Percentiles rank a stretch among this genome's conserved stretches.
Evolutionary conservation across 2,888 invertebrate genomes (phyloP).

Genomic region (Nudaria mundana): DNA sequence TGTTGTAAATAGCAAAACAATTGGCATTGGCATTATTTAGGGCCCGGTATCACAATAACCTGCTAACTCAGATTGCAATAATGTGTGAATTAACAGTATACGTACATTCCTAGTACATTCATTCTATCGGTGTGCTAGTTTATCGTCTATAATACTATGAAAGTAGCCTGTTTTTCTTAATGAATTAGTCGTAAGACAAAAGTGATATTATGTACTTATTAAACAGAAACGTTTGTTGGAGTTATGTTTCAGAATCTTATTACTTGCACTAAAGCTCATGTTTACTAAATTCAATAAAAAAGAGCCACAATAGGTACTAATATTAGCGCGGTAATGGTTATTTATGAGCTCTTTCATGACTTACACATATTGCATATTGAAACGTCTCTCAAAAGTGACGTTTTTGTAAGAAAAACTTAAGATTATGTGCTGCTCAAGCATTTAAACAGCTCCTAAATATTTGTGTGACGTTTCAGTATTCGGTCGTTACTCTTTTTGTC

Average conservation of each 20-base stretch:
- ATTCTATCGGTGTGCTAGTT: conserved; percentile 15
- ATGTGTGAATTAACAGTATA: conserved; percentile 19
- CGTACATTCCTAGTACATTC: not conserved
- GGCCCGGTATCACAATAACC: conserved; percentile 13
- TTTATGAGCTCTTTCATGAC: too few species aligned
- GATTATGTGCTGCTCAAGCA: too few species aligned
- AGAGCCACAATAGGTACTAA: too few species aligned
- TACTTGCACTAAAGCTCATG: too few species aligned
- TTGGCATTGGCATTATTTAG: conserved; percentile 8
- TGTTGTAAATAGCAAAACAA: conserved; percentile 1
- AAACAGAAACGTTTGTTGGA: too few species aligned
- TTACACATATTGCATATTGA: too few species aligned
- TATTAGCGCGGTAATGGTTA: too few species aligned
- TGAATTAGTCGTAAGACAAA: conserved; percentile 3
- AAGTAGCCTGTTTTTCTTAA: conserved; percentile 16
- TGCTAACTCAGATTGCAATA: conserved; percentile 22
- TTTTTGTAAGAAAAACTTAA: too few species aligned
- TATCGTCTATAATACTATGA: conserved; percentile 14
- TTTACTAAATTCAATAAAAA: too few species aligned
- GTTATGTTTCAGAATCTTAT: too few species aligned
- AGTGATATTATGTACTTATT: conserved; percentile 1
- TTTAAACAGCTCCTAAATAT: too few species aligned
- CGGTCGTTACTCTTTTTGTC: conserved; percentile 1
- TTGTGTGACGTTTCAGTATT: too few species aligned
- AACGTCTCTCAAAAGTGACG: conserved; percentile 3